Evolutionary conservation across 2,113 vertebrate genomes (phyloP), one percentile per base, ranked within the genome.

Genomic region (Oncorhynchus mykiss): DNA sequence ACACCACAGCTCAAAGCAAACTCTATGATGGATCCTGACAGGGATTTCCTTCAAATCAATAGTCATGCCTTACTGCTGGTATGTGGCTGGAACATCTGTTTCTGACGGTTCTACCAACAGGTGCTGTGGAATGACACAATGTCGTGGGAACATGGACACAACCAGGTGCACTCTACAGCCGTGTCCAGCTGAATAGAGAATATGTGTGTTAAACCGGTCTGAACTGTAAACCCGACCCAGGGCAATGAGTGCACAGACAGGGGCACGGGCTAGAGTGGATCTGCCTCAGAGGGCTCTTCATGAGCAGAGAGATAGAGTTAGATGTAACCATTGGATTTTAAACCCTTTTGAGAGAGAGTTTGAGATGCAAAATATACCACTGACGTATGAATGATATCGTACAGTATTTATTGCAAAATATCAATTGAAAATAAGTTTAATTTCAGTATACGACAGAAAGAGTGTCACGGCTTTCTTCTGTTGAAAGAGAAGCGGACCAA

Each of bases 71-170:
- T 45, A 45, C 39, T 22, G 71, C 73, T 72, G 81, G 87, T 86
- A 90, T 88, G 83, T 59, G 75, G 81, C 74, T 76, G 85, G 84
- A 90, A 92, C 90, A 90, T 91, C 90, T 92, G 91, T 82, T 85
- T 78, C 87, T 75, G 78, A 45, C 39, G 39, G 39, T 45, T 45
- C 39, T 45, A 45, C 82, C 80, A 85, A 91, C 91, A 92, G 92
- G 91, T 93, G 91, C 81, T 85, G 65, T 79, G 49, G 74, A 87
- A 78, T 77, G 68, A 84, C 79, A 73, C 70, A 67, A 75, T 91
- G 84, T 85, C 87, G 88, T 92, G 93, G 92, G 91, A 93, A 92
- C 79, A 84, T 79, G 49, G 67, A 73, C 70, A 59, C 82, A 71
- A 25, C 76, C 88, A 91, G 91, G 89, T 92, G 91, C 76, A 31